A percentile compares a stretch with the other conserved stretches of the same genome.
Evolutionary conservation across 1,140 invertebrate species (phyloP).

Genomic region (Drosophila nasuta): DNA sequence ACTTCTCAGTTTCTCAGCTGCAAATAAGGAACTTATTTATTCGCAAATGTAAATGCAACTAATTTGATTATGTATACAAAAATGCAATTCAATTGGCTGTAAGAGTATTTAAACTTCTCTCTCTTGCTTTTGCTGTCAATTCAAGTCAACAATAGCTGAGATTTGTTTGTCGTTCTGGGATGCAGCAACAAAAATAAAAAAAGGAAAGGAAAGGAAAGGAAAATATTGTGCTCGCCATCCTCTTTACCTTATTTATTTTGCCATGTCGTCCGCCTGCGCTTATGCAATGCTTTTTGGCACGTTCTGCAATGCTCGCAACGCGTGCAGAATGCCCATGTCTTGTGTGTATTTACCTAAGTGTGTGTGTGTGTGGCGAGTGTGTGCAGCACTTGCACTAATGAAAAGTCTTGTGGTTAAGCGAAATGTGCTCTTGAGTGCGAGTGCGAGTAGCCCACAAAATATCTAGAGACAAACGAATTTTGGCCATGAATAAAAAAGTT

Average conservation of each 20-base stretch:
- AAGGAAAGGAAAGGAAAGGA: not conserved
- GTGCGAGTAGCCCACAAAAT: constrained; percentile 15
- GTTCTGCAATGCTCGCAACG: constrained; percentile 67
- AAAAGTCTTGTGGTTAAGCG: constrained; percentile 60
- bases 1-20: not conserved
- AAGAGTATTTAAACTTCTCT: constrained; percentile 21
- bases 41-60: not conserved
- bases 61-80: not conserved
- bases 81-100: not conserved
- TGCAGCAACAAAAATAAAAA: not conserved
- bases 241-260: constrained; percentile 65
- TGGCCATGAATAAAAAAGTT: constrained; percentile 12
- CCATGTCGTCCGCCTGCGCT: constrained; percentile 69
- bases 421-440: not conserved
- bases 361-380: constrained; percentile 28
- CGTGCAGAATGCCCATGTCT: constrained; percentile 36
- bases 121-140: not conserved
- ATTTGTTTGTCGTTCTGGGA: constrained; percentile 65
- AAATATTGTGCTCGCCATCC: constrained; percentile 63
- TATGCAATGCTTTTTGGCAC: constrained; percentile 79
- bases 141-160: constrained; percentile 39
- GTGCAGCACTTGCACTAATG: constrained; percentile 78
- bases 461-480: constrained; percentile 17
- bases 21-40: not conserved
- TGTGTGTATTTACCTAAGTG: not conserved